Evolutionary conservation across 2,888 invertebrate species (phyloP), one percentile per base, ranked within the genome.

Genomic region (Horisme vitalbata): DNA sequence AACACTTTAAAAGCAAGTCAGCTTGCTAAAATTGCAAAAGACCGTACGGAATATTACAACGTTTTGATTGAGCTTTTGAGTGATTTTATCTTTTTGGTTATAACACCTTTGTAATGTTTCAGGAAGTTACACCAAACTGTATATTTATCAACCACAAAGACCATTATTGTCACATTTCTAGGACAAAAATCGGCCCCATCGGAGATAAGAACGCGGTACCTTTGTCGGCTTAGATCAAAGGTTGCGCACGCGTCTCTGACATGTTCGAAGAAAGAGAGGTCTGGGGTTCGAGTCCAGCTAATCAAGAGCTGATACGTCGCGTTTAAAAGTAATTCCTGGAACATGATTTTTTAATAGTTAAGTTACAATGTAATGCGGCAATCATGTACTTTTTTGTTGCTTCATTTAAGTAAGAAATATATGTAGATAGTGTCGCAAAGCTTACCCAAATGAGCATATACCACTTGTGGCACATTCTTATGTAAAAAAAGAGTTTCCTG

Each of bases 211-310:
- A 58, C 41, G 81, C 88, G 88, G 88, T 64, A 59, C 71, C 67
- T 88, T 87, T 87, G 88, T 76, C 87, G 88, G 88, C 71, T 43
- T 31, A 66, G 64, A 68, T 86, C 77, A 86, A 87, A 85, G 55
- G 59, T 48, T 45, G 70, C 77, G 75, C 82, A 76, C 75, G 81
- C 76, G 78, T 68, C 72, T 62, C 63, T 57, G 65, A 67, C 68
- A 70, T 65, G 64, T 87, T 86, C 85, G 77, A 57, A 63, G 86
- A 86, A 87, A 65, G 64, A 71, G 68, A 79, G 83, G 83, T 81
- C 76, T 67, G 61, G 64, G 70, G 78, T 80, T 79, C 77, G 75
- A 76, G 63, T 66, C 72, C 68, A 49, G 64, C 75, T 84, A 85
- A 85, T 86, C 82, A 71, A 64, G 66, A 67, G 62, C 72, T 77